These are phyloP conservation scores for Otolemur crassicaudatus DNA, from an alignment of 2,797 vertebrate genomes.

Conservation along the genomic window DNA sequence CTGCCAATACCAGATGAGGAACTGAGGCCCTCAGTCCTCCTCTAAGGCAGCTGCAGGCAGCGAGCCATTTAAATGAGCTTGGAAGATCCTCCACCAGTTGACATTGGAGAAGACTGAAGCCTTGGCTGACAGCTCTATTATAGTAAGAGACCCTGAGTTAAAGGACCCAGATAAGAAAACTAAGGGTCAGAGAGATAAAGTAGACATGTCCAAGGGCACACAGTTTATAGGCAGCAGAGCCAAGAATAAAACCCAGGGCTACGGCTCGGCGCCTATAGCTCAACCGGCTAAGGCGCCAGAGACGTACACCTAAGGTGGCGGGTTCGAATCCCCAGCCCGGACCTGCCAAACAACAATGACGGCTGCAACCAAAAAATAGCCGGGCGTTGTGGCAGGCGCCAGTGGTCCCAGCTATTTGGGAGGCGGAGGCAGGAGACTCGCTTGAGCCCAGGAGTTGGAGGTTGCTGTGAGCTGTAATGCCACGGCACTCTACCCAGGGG, in stretches of 20 bases:
- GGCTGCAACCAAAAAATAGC: too few relatives aligned
- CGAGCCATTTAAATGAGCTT: not conserved
- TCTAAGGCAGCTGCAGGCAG: not conserved
- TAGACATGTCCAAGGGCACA: not conserved
- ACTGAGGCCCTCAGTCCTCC: not conserved
- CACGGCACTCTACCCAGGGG: too few relatives aligned
- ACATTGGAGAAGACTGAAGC: not conserved
- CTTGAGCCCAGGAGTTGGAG: too few relatives aligned
- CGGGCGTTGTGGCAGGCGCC: too few relatives aligned
- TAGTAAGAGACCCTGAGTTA: not conserved
- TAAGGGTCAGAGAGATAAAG: not conserved
- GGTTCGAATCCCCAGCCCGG: too few relatives aligned
- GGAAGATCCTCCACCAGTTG: not conserved
- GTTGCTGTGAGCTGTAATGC: too few relatives aligned
- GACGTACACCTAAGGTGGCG: too few relatives aligned
- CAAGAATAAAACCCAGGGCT: not conserved
- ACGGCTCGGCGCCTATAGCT: too few relatives aligned
- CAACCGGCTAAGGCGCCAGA: too few relatives aligned
- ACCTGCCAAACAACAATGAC: too few relatives aligned
- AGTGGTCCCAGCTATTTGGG: too few relatives aligned
- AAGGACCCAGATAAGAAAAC: constrained; percentile 10
- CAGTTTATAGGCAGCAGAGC: not conserved
- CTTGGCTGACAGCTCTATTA: not conserved
- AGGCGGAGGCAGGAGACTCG: too few relatives aligned
- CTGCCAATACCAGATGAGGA: not conserved